Conservation (phyloP, 2,888 invertebrate species). For the Philopedon plagiatum region DNA sequence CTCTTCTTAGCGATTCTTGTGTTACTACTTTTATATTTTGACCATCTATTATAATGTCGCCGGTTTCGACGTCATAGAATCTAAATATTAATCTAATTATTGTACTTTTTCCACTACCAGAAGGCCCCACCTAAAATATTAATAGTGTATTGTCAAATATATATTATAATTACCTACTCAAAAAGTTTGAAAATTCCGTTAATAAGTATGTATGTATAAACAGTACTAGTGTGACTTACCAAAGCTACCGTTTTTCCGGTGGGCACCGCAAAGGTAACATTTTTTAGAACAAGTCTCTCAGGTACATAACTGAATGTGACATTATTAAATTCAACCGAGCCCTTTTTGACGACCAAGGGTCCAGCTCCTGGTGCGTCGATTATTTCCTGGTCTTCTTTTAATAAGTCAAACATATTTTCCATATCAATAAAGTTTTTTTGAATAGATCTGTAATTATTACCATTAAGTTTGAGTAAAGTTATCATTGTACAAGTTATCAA, state of each 20-base stretch:
- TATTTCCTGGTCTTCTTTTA: constrained; percentile 90
- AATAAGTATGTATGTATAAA: no score
- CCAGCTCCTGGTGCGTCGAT: constrained; percentile 86
- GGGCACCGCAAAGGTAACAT: constrained; percentile 84
- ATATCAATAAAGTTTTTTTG: constrained; percentile 98
- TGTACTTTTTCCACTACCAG: constrained; percentile 96
- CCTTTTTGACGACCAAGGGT: constrained; percentile 78
- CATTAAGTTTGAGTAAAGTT: not conserved
- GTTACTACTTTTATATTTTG: constrained; percentile 90
- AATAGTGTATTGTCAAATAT: no score
- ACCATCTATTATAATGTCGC: constrained; percentile 89
- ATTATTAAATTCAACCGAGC: constrained; percentile 90
- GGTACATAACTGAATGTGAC: constrained; percentile 92
- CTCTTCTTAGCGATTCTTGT: constrained; percentile 85
- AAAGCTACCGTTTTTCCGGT: constrained; percentile 90
- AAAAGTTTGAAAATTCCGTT: no score
- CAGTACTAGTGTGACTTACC: constrained; percentile 68
- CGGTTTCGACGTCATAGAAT: constrained; percentile 94
- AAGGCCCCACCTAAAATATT: constrained; percentile 82
- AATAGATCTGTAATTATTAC: constrained; percentile 79
- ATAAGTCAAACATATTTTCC: constrained; percentile 99
- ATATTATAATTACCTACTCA: no score
- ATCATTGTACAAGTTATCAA: no score
- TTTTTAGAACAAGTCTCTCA: constrained; percentile 82
- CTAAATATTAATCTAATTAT: constrained; percentile 95